phyloP scores from a whole-genome alignment of 1,140 invertebrate species.

The Brevipalpus yothersi region DNA sequence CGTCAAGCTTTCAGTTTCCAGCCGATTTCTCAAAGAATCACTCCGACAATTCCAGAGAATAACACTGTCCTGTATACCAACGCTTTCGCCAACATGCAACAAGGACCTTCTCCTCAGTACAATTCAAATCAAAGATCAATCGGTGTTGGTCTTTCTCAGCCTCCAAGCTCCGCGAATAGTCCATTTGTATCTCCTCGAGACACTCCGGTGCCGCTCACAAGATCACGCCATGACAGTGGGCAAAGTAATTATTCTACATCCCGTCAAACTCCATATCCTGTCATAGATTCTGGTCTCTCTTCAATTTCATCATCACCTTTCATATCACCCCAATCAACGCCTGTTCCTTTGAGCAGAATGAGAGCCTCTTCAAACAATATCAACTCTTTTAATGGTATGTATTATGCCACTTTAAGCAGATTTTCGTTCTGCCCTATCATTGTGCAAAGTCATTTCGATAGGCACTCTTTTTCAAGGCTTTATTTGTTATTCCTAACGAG shows the following conservation, averaged over 20 bases:
- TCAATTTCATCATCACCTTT: slow-evolving; percentile 18
- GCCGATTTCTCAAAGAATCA: slow-evolving; percentile 45
- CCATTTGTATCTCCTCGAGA: slow-evolving; percentile 58
- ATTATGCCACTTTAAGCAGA: too few relatives aligned
- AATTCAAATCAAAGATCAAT: slow-evolving; percentile 9
- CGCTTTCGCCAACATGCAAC: background rate
- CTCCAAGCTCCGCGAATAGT: slow-evolving; percentile 31
- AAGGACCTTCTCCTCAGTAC: background rate
- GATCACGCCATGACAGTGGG: slow-evolving; percentile 24
- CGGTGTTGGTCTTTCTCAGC: slow-evolving; percentile 13
- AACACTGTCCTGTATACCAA: background rate
- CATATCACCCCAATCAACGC: slow-evolving; percentile 21
- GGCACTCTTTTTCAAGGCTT: too few relatives aligned
- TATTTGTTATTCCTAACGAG: too few relatives aligned
- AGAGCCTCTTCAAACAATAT: background rate
- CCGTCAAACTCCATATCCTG: slow-evolving; percentile 13
- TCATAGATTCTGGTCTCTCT: slow-evolving; percentile 16
- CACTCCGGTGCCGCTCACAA: slow-evolving; percentile 33
- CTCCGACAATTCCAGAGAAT: slow-evolving; percentile 14
- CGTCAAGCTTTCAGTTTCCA: slow-evolving; percentile 55
- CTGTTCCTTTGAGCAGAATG: slow-evolving; percentile 16
- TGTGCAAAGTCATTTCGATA: too few relatives aligned
- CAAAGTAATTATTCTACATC: slow-evolving; percentile 15
- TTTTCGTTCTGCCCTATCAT: too few relatives aligned
- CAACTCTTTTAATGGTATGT: too few relatives aligned